A percentile compares a stretch with the other conserved stretches of the same genome.
Conservation (phyloP, 2,888 invertebrate genomes). For the Cheiracanthium punctorium region DNA sequence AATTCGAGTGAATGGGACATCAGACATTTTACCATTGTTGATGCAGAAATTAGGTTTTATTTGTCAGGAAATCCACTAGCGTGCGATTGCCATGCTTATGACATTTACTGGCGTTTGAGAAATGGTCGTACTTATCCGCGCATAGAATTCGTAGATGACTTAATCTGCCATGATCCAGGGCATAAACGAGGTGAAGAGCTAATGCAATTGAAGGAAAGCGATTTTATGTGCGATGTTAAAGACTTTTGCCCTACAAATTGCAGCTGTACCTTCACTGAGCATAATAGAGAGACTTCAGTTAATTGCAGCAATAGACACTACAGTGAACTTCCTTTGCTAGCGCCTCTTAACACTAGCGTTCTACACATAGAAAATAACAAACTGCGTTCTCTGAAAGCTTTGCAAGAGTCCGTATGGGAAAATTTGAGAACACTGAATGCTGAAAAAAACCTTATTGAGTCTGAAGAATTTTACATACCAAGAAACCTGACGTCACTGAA, state of each 20-base stretch:
- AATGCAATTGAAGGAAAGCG: not conserved
- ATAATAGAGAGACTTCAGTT: not conserved
- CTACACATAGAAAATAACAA: constrained; percentile 13
- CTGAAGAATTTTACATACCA: not conserved
- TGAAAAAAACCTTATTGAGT: not conserved
- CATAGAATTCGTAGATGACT: not conserved
- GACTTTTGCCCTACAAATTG: not conserved
- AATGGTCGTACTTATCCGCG: no score
- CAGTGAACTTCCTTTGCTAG: not conserved
- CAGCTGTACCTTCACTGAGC: not conserved
- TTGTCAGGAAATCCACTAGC: not conserved
- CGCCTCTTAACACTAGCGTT: constrained; percentile 3
- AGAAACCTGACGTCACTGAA: not conserved
- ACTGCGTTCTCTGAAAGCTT: not conserved
- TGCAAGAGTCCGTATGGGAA: not conserved
- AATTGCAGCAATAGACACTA: not conserved
- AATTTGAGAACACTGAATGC: constrained; percentile 2
- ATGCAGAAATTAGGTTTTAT: not conserved
- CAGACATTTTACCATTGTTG: no score
- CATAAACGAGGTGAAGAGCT: not conserved
- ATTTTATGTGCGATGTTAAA: not conserved
- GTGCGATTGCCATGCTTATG: constrained; percentile 43
- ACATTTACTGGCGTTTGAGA: constrained; percentile 19
- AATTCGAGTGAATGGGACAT: not conserved
- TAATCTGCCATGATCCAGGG: not conserved